Percentiles rank a stretch among this genome's conserved stretches.
Evolutionary conservation across 2,113 vertebrate species (phyloP).

Genomic region (Centropus unirufus): DNA sequence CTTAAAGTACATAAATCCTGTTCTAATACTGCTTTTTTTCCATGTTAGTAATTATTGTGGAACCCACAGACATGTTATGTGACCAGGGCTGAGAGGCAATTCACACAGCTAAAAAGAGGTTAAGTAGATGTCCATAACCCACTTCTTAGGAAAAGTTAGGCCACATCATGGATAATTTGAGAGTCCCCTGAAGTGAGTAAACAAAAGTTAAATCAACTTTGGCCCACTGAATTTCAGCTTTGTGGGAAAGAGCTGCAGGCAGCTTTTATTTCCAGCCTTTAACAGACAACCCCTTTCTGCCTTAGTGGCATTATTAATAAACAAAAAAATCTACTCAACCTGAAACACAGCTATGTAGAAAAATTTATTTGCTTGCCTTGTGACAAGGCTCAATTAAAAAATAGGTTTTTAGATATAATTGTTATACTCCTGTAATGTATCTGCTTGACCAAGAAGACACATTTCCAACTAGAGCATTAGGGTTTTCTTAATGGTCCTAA

Average conservation of each 20-base stretch:
- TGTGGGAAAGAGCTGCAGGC: constrained; percentile 4
- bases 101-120: background rate
- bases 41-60: background rate
- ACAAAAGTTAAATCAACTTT: constrained; percentile 6
- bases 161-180: background rate
- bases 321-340: background rate
- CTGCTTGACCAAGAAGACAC: background rate
- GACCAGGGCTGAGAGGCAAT: background rate
- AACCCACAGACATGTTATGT: background rate
- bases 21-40: background rate
- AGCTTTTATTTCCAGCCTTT: background rate
- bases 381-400: background rate
- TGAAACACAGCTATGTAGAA: background rate
- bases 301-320: background rate
- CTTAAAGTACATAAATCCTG: background rate
- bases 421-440: background rate
- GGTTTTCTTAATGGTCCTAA: background rate
- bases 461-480: background rate
- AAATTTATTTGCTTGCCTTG: background rate
- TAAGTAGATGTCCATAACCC: background rate
- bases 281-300: background rate
- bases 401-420: background rate
- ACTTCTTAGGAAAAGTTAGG: background rate
- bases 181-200: background rate
- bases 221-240: background rate